A percentile compares a stretch with the other conserved stretches of the same genome.
Conservation (phyloP, 1,140 invertebrate genomes). For the Tetramorium alpestre region DNA sequence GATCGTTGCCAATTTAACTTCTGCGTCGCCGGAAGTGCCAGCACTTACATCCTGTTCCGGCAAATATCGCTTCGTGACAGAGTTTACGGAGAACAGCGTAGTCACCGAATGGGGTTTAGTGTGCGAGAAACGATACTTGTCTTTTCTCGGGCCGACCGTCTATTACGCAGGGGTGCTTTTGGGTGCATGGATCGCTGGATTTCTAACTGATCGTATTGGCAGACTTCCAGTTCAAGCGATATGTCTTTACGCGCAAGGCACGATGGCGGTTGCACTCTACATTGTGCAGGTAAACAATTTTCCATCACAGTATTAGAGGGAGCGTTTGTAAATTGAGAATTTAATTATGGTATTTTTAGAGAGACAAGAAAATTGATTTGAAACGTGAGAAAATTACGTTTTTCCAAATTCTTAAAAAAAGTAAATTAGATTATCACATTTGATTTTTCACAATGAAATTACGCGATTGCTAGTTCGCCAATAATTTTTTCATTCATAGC, state of each 20-base stretch:
- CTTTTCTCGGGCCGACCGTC: constrained; percentile 82
- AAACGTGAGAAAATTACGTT: not conserved
- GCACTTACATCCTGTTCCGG: constrained; percentile 40
- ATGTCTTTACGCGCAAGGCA: constrained; percentile 85
- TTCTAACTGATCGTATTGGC: constrained; percentile 86
- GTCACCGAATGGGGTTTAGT: constrained; percentile 86
- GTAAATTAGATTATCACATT: not conserved
- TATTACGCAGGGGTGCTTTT: constrained; percentile 86
- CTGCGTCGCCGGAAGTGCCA: not conserved
- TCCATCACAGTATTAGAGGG: not conserved
- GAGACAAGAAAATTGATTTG: not conserved
- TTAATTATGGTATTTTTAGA: not conserved
- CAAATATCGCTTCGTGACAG: constrained; percentile 74
- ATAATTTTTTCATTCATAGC: not conserved
- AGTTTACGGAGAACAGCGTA: constrained; percentile 74
- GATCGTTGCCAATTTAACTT: constrained; percentile 54
- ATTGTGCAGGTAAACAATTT: constrained; percentile 81
- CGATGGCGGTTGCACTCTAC: constrained; percentile 84
- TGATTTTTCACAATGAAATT: not conserved
- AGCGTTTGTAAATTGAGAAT: not conserved
- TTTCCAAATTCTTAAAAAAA: not conserved
- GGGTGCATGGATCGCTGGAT: constrained; percentile 86
- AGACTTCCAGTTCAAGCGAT: constrained; percentile 85
- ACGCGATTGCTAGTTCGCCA: not conserved
- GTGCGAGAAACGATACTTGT: constrained; percentile 85